phyloP scores from a whole-genome alignment of 2,888 invertebrate genomes.

The Balanococcus diminutus region DNA sequence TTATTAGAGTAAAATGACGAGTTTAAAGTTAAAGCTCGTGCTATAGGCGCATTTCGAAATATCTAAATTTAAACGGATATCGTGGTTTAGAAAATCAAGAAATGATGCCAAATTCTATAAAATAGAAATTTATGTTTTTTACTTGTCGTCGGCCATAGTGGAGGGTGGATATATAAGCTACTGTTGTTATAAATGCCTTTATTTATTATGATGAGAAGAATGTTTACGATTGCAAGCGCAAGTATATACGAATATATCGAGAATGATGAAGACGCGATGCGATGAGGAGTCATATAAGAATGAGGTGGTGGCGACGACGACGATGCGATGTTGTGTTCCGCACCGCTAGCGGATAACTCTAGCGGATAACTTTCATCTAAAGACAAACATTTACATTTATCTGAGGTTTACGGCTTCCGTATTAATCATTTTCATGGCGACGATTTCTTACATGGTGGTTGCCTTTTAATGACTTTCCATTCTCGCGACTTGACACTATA shows the following conservation, averaged over 20 bases:
- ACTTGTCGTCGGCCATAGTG: slow-evolving; percentile 16
- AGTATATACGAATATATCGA: slow-evolving; percentile 11
- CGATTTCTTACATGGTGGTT: slow-evolving; percentile 54
- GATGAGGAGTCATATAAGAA: slow-evolving; percentile 32
- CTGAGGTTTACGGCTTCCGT: slow-evolving; percentile 53
- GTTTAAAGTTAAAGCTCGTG: background rate
- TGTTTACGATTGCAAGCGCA: slow-evolving; percentile 46
- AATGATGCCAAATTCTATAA: slow-evolving; percentile 56
- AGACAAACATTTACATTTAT: slow-evolving; percentile 53
- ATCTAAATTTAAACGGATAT: slow-evolving; percentile 53
- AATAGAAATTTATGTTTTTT: slow-evolving; percentile 56
- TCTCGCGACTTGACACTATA: slow-evolving; percentile 12
- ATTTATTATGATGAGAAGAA: slow-evolving; percentile 55
- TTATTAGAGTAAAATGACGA: slow-evolving; percentile 17
- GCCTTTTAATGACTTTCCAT: slow-evolving; percentile 52
- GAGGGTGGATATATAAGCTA: slow-evolving; percentile 20
- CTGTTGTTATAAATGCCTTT: slow-evolving; percentile 54
- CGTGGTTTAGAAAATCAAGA: slow-evolving; percentile 48
- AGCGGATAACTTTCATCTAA: slow-evolving; percentile 39
- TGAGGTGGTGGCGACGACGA: slow-evolving; percentile 49
- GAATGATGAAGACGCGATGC: slow-evolving; percentile 29
- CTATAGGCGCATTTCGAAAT: slow-evolving; percentile 40
- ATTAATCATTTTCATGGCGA: slow-evolving; percentile 55
- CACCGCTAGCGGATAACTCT: slow-evolving; percentile 42
- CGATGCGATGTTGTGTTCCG: slow-evolving; percentile 29